Base-by-base conservation (phyloP, 2,113 vertebrate species). In the Perognathus longimembris region DNA sequence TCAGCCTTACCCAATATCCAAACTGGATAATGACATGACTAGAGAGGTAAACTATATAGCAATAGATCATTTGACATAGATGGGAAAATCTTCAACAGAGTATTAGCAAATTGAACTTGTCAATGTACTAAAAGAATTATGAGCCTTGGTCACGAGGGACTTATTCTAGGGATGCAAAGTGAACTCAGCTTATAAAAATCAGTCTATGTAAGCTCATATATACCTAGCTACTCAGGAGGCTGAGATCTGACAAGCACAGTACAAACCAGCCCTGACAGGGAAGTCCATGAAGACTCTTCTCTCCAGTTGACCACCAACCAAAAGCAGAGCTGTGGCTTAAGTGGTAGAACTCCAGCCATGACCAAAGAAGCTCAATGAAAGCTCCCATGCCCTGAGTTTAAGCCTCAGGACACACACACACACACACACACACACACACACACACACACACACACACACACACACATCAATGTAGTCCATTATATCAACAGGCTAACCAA, bases 71-170 rank as follows among this genome's bases (percentile, higher is more conserved):
- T 78, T 75, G 73, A 73, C 28, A 34, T 38, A 64, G 34, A 87
- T 54, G 15, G 14, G 59, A 73, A 92, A 85, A 57, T 70, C 26
- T 69, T 77, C 82, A 87, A 59, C n/a, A 64, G 78, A 71, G 71
- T 70, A 84, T 73, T 66, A 38, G 30, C 66, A 85, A 73, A 57
- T 38, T 30, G n/a, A 61, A 50, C 61, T 4, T 4, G 28, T 32
- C 45, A 59, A 32, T 81, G 32, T 20, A n/a, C n/a, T 24, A 38
- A 69, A 79, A 71, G 32, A 67, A 36, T 80, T 75, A 24, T 66
- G 73, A 10, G 21, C 18, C 40, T 28, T 18, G 22, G 45, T 38
- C 5, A 61, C 15, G 61, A 70, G n/a, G 64, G 5, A 94, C 87
- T 76, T 10, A 85, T 80, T 63, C 21, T 30, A 54, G 28, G 7